Conservation (phyloP, 2,797 vertebrate species). For the Graptemys geographica region DNA sequence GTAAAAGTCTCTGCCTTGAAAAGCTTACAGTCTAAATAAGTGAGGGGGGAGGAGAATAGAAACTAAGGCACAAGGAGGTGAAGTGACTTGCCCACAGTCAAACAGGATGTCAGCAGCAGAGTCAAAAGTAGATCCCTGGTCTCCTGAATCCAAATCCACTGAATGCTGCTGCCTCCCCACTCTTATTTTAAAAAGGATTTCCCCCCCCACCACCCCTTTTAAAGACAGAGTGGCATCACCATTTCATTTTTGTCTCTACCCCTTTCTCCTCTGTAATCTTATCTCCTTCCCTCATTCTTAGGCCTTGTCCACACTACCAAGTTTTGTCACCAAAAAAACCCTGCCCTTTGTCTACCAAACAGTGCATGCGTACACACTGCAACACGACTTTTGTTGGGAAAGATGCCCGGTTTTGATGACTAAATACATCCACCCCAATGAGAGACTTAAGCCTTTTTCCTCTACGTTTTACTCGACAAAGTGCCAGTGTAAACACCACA, state of each 20-base stretch:
- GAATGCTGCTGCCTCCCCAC: background rate
- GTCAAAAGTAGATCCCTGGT: background rate
- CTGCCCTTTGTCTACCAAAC: too few species aligned
- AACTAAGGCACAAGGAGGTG: background rate
- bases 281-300: too few species aligned
- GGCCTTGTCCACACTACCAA: too few species aligned
- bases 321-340: too few species aligned
- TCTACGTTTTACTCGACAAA: too few species aligned
- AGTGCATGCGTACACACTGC: too few species aligned
- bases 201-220: background rate
- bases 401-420: too few species aligned
- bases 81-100: constrained; percentile 1
- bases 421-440: too few species aligned
- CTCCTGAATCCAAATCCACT: background rate
- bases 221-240: background rate
- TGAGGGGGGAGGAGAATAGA: background rate
- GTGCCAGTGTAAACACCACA: too few species aligned
- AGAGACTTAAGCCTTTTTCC: too few species aligned
- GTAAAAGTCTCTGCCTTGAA: background rate
- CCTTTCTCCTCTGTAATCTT: background rate
- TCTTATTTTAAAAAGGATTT: background rate
- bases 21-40: background rate
- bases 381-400: too few species aligned
- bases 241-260: background rate
- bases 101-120: background rate